phyloP scores from a whole-genome alignment of 2,888 invertebrate species.

The Drosophila birchii region DNA sequence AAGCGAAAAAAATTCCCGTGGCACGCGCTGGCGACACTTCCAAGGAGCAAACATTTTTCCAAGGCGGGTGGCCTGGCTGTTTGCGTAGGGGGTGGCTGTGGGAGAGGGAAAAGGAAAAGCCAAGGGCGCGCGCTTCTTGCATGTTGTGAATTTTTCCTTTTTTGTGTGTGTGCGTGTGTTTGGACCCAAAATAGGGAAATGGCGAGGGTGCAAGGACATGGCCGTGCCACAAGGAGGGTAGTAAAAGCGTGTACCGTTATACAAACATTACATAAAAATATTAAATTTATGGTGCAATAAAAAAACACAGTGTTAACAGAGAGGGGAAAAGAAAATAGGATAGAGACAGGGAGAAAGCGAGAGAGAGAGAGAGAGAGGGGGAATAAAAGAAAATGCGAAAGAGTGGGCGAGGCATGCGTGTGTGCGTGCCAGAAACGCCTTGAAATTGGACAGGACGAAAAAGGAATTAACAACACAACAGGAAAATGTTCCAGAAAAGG shows the following conservation, averaged over 20 bases:
- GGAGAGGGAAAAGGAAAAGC: constrained; percentile 4
- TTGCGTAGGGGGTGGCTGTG: background rate
- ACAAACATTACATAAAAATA: constrained; percentile 81
- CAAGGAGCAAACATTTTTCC: constrained; percentile 65
- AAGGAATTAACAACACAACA: constrained; percentile 67
- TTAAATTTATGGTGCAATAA: constrained; percentile 80
- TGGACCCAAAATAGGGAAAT: constrained; percentile 11
- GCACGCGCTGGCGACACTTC: constrained; percentile 77
- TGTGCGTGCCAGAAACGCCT: constrained; percentile 61
- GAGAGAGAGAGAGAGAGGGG: background rate
- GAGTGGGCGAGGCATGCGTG: constrained; percentile 61
- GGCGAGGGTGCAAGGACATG: constrained; percentile 9
- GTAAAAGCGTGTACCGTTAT: constrained; percentile 77
- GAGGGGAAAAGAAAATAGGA: constrained; percentile 16
- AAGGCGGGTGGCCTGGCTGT: constrained; percentile 5
- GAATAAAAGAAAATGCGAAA: background rate
- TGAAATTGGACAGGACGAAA: constrained; percentile 39
- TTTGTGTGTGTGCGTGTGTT: constrained; percentile 5
- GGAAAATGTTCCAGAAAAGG: constrained; percentile 26
- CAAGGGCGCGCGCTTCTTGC: constrained; percentile 64
- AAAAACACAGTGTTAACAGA: constrained; percentile 77
- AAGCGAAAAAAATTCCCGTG: constrained; percentile 62
- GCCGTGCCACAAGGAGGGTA: constrained; percentile 58
- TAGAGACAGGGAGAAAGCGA: background rate
- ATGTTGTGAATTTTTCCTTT: constrained; percentile 55